These are phyloP conservation scores for Dromaius novaehollandiae DNA, from an alignment of 2,113 vertebrate species.

Conservation along the genomic window DNA sequence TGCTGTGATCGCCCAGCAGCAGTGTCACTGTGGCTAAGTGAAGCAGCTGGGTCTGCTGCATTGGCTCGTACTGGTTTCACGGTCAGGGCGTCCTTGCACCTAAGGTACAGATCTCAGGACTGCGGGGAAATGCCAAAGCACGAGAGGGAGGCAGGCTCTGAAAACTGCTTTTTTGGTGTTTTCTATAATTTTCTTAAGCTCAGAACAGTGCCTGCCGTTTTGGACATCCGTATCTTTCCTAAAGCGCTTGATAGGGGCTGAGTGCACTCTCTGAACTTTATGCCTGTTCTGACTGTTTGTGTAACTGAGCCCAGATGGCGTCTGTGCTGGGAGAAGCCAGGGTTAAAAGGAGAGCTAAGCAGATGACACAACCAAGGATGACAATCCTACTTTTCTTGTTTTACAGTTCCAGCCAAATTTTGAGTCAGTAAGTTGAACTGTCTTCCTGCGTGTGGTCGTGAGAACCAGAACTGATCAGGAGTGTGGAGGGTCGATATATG, in stretches of 20 bases:
- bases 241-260: fast-evolving
- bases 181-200: neutral
- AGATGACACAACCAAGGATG: neutral
- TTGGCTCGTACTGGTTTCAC: neutral
- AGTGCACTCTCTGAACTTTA: neutral
- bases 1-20: too few species aligned
- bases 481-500: neutral
- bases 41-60: too few species aligned
- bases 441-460: neutral
- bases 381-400: slow-evolving; percentile 19
- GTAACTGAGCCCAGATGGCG: neutral
- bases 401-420: neutral
- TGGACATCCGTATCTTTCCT: neutral
- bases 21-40: too few species aligned
- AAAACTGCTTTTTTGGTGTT: neutral
- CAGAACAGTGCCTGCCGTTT: neutral
- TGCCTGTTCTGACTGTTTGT: neutral
- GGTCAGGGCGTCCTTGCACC: neutral
- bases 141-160: neutral
- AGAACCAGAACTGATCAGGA: slow-evolving; percentile 20
- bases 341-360: slow-evolving; percentile 29
- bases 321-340: neutral
- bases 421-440: neutral
- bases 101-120: neutral
- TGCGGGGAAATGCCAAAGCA: neutral